Evolutionary conservation across 2,113 vertebrate genomes (phyloP).

Genomic region (Corynorhinus townsendii): DNA sequence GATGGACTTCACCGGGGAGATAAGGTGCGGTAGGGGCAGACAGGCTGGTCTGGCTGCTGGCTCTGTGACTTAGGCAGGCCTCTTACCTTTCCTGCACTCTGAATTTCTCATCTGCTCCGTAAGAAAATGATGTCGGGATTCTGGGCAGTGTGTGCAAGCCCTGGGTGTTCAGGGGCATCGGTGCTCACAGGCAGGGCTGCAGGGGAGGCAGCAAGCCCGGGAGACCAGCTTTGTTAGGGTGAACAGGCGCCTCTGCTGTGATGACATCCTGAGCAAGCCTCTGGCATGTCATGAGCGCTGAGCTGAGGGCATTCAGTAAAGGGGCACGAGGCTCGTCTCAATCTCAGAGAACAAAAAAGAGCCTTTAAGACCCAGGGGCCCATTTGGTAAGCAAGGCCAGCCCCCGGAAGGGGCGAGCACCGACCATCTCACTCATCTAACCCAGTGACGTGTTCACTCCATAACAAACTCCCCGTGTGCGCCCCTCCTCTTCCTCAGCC

Average conservation of each 20-base stretch:
- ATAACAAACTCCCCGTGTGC: accelerated
- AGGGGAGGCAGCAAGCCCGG: not conserved
- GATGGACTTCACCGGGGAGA: not conserved
- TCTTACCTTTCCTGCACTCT: not conserved
- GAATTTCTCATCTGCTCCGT: not conserved
- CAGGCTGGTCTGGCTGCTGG: not conserved
- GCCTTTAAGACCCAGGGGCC: not conserved
- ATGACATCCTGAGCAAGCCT: not conserved
- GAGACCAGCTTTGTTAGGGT: not conserved
- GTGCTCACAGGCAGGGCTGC: not conserved
- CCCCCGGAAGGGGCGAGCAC: not conserved
- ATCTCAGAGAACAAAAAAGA: not conserved
- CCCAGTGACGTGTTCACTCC: not conserved
- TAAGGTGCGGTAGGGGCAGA: not conserved
- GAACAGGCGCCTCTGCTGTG: accelerated
- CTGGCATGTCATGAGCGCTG: not conserved
- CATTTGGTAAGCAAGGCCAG: not conserved
- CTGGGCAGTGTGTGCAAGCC: not conserved
- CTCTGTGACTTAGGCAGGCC: not conserved
- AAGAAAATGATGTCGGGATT: not conserved
- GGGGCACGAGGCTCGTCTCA: not conserved
- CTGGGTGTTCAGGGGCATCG: no score
- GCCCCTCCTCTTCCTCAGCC: not conserved
- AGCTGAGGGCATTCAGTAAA: not conserved
- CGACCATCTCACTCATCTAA: not conserved